phyloP scores from a whole-genome alignment of 2,888 invertebrate species.

The Odontocolon sp. region DNA sequence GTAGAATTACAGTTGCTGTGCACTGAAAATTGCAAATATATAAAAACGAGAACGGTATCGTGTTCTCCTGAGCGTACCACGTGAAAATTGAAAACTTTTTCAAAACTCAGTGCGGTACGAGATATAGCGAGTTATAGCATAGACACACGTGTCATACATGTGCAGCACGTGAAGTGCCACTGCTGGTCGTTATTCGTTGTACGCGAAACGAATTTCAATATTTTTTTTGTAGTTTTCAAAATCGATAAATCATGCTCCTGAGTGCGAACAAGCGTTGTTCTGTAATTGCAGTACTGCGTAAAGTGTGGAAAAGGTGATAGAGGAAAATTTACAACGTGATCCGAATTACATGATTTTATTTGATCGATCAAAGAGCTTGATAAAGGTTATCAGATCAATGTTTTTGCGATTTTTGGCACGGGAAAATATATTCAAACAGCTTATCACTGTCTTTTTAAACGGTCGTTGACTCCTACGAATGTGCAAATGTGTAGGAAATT shows the following conservation, averaged over 20 bases:
- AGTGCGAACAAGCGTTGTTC: conserved; percentile 6
- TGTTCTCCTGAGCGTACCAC: background rate
- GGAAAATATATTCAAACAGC: background rate
- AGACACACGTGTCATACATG: conserved; percentile 1
- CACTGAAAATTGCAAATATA: conserved; percentile 34
- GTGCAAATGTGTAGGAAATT: conserved; percentile 15
- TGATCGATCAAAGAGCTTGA: background rate
- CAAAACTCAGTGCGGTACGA: background rate
- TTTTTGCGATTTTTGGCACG: background rate
- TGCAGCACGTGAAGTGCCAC: conserved; percentile 32
- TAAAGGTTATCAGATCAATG: background rate
- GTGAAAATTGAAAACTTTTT: conserved; percentile 48
- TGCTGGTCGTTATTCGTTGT: conserved; percentile 14
- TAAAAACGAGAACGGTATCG: background rate
- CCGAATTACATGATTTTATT: conserved; percentile 33
- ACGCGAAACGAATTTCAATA: conserved; percentile 20
- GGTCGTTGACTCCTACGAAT: conserved; percentile 2
- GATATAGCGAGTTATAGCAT: conserved; percentile 4
- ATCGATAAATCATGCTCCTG: conserved; percentile 46
- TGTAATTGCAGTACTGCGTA: background rate
- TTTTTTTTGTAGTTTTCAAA: conserved; percentile 9
- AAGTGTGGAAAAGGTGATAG: conserved; percentile 10
- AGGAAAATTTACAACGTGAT: conserved; percentile 36
- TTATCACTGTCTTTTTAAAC: background rate
- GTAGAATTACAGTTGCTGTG: conserved; percentile 5